These are phyloP conservation scores for Archegozetes longisetosus DNA, from an alignment of 1,140 invertebrate species.

Conservation along the genomic window DNA sequence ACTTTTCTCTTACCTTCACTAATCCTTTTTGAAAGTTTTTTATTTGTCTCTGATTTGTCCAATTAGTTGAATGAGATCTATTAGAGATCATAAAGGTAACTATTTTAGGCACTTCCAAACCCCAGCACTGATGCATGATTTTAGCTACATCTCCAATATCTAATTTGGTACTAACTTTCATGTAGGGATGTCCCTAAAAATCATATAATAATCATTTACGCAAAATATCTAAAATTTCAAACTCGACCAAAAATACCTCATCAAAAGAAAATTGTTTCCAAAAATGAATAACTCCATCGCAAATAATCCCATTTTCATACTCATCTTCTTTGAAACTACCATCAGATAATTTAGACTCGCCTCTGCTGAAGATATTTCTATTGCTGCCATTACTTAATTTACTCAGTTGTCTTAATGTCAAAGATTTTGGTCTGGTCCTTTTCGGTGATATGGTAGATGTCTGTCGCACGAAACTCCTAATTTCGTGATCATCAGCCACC, in stretches of 20 bases:
- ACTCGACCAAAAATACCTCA: neutral
- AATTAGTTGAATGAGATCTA: conserved; percentile 17
- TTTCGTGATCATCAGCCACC: neutral
- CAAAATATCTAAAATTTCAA: neutral
- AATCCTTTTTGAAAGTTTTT: conserved; percentile 23
- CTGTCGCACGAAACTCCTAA: neutral
- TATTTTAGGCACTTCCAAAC: conserved; percentile 21
- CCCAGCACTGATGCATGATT: conserved; percentile 21
- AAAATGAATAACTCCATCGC: neutral
- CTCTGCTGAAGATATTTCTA: neutral
- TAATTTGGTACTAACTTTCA: conserved; percentile 18
- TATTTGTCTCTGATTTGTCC: conserved; percentile 20
- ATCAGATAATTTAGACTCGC: neutral
- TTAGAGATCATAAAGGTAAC: conserved; percentile 22
- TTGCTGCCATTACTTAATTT: neutral
- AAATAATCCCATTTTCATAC: neutral
- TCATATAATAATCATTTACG: neutral
- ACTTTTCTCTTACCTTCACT: conserved; percentile 19
- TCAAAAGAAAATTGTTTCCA: neutral
- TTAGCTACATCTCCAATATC: conserved; percentile 17
- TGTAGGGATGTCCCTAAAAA: conserved; percentile 19
- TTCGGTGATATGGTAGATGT: neutral
- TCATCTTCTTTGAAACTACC: neutral
- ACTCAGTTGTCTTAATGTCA: neutral
- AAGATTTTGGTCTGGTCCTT: neutral